Conservation (phyloP, 2,888 invertebrate species). For the Electrophaes corylata region DNA sequence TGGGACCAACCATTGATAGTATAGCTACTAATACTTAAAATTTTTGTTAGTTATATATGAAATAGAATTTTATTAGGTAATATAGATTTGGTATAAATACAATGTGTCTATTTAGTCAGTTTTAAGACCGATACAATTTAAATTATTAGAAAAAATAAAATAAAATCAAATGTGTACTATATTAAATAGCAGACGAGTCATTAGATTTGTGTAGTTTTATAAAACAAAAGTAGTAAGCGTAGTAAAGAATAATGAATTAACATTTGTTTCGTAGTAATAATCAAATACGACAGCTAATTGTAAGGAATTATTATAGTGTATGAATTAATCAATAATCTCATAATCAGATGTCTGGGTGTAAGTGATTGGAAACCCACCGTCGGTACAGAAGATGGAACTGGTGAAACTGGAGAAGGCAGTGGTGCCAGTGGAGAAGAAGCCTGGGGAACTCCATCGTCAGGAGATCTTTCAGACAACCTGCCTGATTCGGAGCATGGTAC, state of each 20-base stretch:
- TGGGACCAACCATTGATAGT: neutral
- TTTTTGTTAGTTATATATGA: too few species aligned
- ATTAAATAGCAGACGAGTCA: neutral
- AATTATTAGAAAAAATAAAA: neutral
- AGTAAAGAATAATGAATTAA: neutral
- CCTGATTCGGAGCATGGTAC: conserved; percentile 88
- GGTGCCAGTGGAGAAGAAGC: conserved; percentile 94
- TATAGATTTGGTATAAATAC: neutral
- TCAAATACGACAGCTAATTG: neutral
- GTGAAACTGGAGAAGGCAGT: conserved; percentile 89
- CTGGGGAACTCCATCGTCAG: conserved; percentile 95
- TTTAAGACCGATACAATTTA: neutral
- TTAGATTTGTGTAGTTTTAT: neutral
- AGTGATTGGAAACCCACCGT: conserved; percentile 84
- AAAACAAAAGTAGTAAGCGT: neutral
- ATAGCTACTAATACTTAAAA: neutral
- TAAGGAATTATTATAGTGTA: neutral
- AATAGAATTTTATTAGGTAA: neutral
- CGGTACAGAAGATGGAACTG: conserved; percentile 86
- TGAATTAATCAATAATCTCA: neutral
- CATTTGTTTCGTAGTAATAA: neutral
- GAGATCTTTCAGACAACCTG: conserved; percentile 91
- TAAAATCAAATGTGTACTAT: neutral
- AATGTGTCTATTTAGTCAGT: neutral
- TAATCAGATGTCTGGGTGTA: conserved; percentile 74